phyloP scores from a whole-genome alignment of 2,888 invertebrate species.

The Thymelicus lineola region DNA sequence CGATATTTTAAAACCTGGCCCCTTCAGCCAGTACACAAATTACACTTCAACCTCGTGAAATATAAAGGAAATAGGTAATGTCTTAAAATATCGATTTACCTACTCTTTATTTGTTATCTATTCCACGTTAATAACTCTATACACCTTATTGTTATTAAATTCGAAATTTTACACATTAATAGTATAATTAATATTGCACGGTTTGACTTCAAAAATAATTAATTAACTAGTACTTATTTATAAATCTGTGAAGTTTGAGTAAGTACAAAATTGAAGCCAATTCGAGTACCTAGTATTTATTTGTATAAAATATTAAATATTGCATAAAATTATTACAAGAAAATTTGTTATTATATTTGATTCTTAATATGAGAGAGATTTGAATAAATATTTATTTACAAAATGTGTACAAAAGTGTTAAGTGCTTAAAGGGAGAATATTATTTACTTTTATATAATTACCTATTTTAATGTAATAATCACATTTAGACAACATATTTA shows the following conservation, averaged over 20 bases:
- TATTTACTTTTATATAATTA: slow-evolving; percentile 1
- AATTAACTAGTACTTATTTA: slow-evolving; percentile 17
- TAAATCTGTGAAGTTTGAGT: slow-evolving; percentile 13
- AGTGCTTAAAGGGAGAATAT: background rate
- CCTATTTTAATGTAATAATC: background rate
- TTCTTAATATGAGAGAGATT: background rate
- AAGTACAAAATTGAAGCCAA: slow-evolving; percentile 23
- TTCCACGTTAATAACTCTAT: slow-evolving; percentile 10
- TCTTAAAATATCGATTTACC: too few relatives aligned
- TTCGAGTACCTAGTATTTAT: background rate
- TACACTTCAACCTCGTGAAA: too few relatives aligned
- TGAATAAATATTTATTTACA: background rate
- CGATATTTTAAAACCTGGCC: too few relatives aligned
- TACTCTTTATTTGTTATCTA: background rate
- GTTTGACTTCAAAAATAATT: slow-evolving; percentile 40
- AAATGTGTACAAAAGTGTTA: background rate
- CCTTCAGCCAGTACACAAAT: too few relatives aligned
- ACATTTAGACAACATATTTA: background rate
- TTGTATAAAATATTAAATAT: background rate
- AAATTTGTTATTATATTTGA: background rate
- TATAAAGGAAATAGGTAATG: too few relatives aligned
- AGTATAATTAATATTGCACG: slow-evolving; percentile 73
- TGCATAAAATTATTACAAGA: background rate
- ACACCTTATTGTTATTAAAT: slow-evolving; percentile 69
- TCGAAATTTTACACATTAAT: slow-evolving; percentile 72